Evolutionary conservation across 2,797 vertebrate species (phyloP), one percentile per base, ranked within the genome.

Genomic region (Lerista edwardsae): DNA sequence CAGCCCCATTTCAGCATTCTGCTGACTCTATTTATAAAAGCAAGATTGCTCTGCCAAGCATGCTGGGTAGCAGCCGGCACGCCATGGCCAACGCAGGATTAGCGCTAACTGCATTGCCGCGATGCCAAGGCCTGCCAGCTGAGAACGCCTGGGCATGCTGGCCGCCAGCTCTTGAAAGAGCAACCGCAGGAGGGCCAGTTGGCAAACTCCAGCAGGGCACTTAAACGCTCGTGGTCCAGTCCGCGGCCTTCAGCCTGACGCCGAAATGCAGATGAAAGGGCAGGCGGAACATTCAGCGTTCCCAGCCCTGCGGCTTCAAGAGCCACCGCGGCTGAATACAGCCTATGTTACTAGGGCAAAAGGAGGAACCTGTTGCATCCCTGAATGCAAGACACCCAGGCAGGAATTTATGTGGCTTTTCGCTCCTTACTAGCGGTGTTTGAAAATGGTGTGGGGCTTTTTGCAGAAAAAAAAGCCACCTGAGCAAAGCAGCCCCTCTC

Each of bases 21-120:
- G 47, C 79, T 87, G 75, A 72, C 86, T 91, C 89, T 94, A 75
- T 94, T 93, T 93, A 91, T 92, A 93, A 91, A n/a, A 92, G 86
- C 79, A 84, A 87, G 79, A 79, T 83, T 68, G 89, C 72, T 90
- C 85, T 27, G 77, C 90, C 85, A 77, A 62, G 91, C 85, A 88
- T 12, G 2, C 81, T 3, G 51, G 69, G 88, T 57, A 31, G 88
- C 75, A 9, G 1, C 77, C 57, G 34, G 36, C 31, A 64, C 0
- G 0, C 64, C 0, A 0, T 1, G 93, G 93, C 90, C 91, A 92
- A 87, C 62, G 75, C 14, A 31, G 89, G 93, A 93, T 93, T 90
- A 91, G 83, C 57, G 31, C 86, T 86, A 36, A 87, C 83, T 80
- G 83, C 80, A 85, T 64, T 64, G 89, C 87, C 86, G 82, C 77